Evolutionary conservation across 2,113 vertebrate genomes (phyloP).

Genomic region (Furnarius figulus): DNA sequence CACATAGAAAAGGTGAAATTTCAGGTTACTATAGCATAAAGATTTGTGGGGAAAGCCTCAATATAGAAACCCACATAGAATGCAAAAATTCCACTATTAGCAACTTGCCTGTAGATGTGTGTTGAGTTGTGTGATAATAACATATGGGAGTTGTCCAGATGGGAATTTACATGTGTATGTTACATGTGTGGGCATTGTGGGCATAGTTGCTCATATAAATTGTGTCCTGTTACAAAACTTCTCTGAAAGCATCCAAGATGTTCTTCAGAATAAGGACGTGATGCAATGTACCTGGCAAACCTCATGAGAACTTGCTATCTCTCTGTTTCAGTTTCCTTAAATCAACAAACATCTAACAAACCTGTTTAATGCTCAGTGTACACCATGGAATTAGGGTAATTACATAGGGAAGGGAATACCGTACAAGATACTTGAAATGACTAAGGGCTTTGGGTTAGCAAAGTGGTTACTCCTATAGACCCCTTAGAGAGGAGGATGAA

Average conservation of each 20-base stretch:
- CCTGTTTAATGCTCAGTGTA: not conserved
- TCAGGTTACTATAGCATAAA: not conserved
- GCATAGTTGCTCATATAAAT: not conserved
- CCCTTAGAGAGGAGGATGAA: not conserved
- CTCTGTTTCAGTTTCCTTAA: not conserved
- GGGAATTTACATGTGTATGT: fast-evolving
- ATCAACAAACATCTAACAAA: not conserved
- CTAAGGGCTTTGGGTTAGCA: not conserved
- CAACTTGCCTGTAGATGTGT: not conserved
- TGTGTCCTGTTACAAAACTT: not conserved
- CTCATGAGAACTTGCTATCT: not conserved
- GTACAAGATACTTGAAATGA: not conserved
- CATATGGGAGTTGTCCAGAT: not conserved
- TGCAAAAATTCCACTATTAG: not conserved
- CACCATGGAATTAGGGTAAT: not conserved
- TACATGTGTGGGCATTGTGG: not conserved
- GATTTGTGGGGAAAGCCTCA: not conserved
- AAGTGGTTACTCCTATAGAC: not conserved
- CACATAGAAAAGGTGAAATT: not conserved
- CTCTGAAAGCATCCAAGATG: not conserved
- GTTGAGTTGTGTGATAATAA: not conserved
- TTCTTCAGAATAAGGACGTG: not conserved
- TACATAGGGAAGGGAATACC: not conserved
- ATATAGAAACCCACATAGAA: not conserved
- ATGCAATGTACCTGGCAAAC: not conserved